A percentile compares a stretch with the other conserved stretches of the same genome.
Conservation (phyloP, 2,113 vertebrate genomes). For the Agapornis roseicollis region DNA sequence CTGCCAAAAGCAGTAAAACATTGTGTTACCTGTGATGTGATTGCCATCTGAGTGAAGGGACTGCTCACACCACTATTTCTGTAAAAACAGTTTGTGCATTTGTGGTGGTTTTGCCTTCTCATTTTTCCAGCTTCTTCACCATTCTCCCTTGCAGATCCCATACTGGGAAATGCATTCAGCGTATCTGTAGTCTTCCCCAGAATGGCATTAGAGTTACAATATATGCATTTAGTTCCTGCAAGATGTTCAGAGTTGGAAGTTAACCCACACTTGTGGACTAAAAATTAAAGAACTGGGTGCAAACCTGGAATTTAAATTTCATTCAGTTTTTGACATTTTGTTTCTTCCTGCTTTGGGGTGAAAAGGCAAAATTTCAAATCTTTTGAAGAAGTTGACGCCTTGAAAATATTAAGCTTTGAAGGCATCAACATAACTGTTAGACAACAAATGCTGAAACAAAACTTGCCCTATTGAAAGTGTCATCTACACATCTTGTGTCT, state of each 20-base stretch:
- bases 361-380: not conserved
- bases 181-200: not conserved
- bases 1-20: not conserved
- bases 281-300: not conserved
- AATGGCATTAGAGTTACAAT: not conserved
- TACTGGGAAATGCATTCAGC: not conserved
- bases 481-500: not conserved
- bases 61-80: not conserved
- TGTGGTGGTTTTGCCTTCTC: not conserved
- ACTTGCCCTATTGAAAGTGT: not conserved
- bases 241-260: not conserved
- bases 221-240: not conserved
- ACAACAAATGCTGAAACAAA: not conserved
- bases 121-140: not conserved
- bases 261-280: not conserved
- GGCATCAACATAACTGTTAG: not conserved
- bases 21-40: not conserved
- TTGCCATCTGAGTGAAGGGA: not conserved
- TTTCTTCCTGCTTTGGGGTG: not conserved
- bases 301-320: not conserved
- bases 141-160: not conserved
- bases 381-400: not conserved
- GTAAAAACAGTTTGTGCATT: not conserved
- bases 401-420: not conserved
- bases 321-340: not conserved